Conservation (phyloP, 1,140 invertebrate genomes). For the Drosophila tropicalis region DNA sequence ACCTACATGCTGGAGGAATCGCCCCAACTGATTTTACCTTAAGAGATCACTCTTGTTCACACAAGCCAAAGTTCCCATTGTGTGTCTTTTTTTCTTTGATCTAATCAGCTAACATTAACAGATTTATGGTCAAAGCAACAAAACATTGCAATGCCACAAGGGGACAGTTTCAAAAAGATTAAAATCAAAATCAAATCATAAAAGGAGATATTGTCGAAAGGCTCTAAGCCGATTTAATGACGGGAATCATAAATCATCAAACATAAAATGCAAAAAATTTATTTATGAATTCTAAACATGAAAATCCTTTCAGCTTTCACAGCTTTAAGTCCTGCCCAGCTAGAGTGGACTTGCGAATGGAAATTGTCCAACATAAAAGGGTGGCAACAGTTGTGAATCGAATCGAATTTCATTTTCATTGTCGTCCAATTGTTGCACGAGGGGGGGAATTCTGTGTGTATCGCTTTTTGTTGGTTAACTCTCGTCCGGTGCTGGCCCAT, state of each 20-base stretch:
- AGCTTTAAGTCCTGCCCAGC: conserved; percentile 23
- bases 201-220: conserved; percentile 62
- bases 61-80: conserved; percentile 17
- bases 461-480: conserved; percentile 9
- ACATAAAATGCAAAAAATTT: conserved; percentile 53
- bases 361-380: conserved; percentile 25
- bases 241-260: conserved; percentile 60
- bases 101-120: conserved; percentile 51
- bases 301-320: conserved; percentile 63
- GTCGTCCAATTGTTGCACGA: conserved; percentile 33
- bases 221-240: conserved; percentile 52
- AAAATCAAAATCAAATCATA: conserved; percentile 75
- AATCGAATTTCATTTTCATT: conserved; percentile 63
- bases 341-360: conserved; percentile 34
- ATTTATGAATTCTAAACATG: conserved; percentile 56
- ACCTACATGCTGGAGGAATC: too few species aligned
- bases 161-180: conserved; percentile 48
- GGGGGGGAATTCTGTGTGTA: conserved; percentile 6
- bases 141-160: conserved; percentile 34
- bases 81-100: conserved; percentile 33
- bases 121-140: conserved; percentile 26
- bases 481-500: conserved; percentile 34
- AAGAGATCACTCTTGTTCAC: background rate
- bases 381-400: conserved; percentile 73
- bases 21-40: too few species aligned